phyloP scores from a whole-genome alignment of 1,140 invertebrate genomes.

The Drosophila tani region DNA sequence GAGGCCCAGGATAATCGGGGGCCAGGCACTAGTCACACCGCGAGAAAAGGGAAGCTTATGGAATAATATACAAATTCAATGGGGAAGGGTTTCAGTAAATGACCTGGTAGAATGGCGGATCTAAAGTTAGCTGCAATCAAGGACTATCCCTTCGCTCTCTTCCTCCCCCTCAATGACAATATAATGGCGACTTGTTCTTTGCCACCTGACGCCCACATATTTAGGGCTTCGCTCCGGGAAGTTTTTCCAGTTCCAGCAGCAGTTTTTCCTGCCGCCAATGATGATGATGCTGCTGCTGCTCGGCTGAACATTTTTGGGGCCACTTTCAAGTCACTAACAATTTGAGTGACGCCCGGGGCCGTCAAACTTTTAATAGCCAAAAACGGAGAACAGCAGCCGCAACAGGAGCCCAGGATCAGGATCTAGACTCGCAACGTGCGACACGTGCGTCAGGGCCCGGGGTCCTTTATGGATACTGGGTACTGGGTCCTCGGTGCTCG shows the following conservation, averaged over 20 bases:
- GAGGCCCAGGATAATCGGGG: background rate
- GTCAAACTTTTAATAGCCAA: conserved; percentile 71
- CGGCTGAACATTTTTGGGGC: conserved; percentile 34
- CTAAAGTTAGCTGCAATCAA: background rate
- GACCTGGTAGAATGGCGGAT: no score
- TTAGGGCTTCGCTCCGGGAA: background rate
- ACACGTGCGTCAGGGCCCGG: conserved; percentile 54
- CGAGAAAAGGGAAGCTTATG: background rate
- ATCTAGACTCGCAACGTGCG: conserved; percentile 24
- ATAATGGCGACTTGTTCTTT: conserved; percentile 5
- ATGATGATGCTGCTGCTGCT: conserved; percentile 14
- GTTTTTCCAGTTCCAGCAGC: conserved; percentile 1
- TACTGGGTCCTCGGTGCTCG: conserved; percentile 13
- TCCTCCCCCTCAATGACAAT: conserved; percentile 3
- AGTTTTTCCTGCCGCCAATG: conserved; percentile 9
- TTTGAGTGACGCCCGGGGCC: conserved; percentile 62
- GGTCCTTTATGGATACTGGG: conserved; percentile 6
- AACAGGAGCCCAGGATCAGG: conserved; percentile 5
- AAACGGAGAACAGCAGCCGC: conserved; percentile 37
- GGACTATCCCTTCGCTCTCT: background rate
- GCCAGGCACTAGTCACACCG: background rate
- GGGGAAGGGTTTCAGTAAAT: no score
- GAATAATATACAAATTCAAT: no score
- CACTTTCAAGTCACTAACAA: conserved; percentile 61
- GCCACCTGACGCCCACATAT: conserved; percentile 8